A percentile compares a stretch with the other conserved stretches of the same genome.
phyloP scores from a whole-genome alignment of 1,140 invertebrate species.

The Drosophila suzukii region DNA sequence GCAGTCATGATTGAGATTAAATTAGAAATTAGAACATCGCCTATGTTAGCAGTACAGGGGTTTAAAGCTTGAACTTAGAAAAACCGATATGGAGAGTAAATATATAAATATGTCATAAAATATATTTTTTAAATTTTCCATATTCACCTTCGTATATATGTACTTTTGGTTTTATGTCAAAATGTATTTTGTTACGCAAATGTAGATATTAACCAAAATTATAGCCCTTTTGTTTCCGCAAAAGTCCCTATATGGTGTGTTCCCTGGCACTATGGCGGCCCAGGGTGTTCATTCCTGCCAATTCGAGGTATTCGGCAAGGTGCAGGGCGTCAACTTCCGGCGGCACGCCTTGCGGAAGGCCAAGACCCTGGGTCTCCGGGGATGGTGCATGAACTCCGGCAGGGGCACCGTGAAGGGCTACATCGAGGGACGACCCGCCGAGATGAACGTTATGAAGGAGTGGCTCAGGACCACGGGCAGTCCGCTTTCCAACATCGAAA shows the following conservation, averaged over 20 bases:
- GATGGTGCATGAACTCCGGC: constrained; percentile 64
- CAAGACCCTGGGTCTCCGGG: constrained; percentile 51
- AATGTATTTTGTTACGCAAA: not conserved
- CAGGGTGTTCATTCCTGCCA: constrained; percentile 40
- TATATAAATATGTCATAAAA: not conserved
- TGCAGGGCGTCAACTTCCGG: constrained; percentile 66
- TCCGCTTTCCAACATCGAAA: constrained; percentile 35
- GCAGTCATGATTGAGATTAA: too few relatives aligned
- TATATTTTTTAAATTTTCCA: not conserved
- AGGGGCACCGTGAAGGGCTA: constrained; percentile 60
- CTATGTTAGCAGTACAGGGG: too few relatives aligned
- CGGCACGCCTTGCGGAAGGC: constrained; percentile 53
- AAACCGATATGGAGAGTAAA: too few relatives aligned
- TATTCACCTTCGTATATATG: too few relatives aligned
- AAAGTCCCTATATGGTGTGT: constrained; percentile 6
- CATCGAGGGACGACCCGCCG: constrained; percentile 53
- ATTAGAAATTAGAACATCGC: too few relatives aligned
- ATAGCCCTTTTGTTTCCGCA: not conserved
- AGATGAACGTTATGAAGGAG: constrained; percentile 64
- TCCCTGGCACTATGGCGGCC: constrained; percentile 7
- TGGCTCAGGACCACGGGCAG: constrained; percentile 66
- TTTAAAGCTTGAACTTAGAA: too few relatives aligned
- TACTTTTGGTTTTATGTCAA: not conserved
- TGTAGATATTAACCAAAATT: not conserved
- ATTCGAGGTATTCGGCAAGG: constrained; percentile 63